phyloP scores from a whole-genome alignment of 2,797 vertebrate species.

The Falco concolor region DNA sequence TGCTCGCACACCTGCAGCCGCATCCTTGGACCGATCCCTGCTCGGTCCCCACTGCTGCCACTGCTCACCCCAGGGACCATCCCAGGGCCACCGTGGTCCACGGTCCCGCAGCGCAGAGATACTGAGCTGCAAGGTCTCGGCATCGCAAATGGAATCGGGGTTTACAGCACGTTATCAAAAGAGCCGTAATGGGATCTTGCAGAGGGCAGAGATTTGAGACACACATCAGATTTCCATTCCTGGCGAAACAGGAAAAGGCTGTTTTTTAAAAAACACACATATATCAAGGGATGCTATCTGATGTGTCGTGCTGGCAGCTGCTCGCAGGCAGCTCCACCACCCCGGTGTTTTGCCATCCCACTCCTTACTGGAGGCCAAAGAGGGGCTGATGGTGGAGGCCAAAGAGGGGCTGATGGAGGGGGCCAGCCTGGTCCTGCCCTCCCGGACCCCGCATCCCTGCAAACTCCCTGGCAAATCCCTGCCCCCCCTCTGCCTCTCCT shows the following conservation, averaged over 20 bases:
- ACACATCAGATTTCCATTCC: not conserved
- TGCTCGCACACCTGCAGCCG: fast-evolving
- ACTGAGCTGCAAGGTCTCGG: not conserved
- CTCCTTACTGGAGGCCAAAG: not conserved
- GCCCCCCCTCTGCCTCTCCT: not conserved
- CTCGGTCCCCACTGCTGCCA: fast-evolving
- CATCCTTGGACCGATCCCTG: not conserved
- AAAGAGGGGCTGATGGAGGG: not conserved
- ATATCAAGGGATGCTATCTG: not conserved
- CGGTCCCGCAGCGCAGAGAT: not conserved
- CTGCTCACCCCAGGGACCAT: not conserved
- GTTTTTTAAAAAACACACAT: not conserved
- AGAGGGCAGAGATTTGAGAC: conserved; percentile 6
- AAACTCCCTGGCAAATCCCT: fast-evolving
- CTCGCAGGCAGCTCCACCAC: not conserved
- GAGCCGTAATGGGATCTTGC: not conserved
- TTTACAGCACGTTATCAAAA: not conserved
- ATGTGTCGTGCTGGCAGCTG: fast-evolving
- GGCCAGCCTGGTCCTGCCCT: not conserved
- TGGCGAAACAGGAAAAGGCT: not conserved
- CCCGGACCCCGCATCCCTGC: not conserved
- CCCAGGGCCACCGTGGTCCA: not conserved
- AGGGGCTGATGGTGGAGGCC: not conserved
- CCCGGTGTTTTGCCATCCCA: not conserved
- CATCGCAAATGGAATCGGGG: conserved; percentile 24